These are phyloP conservation scores for Drosophila baimaii DNA, from an alignment of 1,140 invertebrate genomes.

Conservation along the genomic window DNA sequence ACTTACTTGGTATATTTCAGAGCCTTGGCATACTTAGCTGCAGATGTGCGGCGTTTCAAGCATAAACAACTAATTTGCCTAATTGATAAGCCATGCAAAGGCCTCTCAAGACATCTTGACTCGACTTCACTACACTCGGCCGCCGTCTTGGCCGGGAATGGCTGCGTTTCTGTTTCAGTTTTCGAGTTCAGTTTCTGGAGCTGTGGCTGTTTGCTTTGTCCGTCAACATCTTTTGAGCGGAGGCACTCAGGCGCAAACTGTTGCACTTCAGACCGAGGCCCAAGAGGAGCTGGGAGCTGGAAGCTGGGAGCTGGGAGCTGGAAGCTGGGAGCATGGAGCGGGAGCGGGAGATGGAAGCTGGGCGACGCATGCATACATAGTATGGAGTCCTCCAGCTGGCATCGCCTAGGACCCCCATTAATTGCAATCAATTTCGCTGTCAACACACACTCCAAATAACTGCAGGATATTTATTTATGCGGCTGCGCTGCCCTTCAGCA, in stretches of 20 bases:
- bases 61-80: conserved; percentile 72
- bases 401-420: conserved; percentile 51
- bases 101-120: conserved; percentile 58
- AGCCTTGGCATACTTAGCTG: conserved; percentile 44
- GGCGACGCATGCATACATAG: conserved; percentile 3
- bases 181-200: conserved; percentile 10
- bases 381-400: not conserved
- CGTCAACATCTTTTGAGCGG: conserved; percentile 69
- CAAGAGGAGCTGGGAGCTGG: conserved; percentile 14
- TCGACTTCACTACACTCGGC: conserved; percentile 22
- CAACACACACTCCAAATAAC: conserved; percentile 81
- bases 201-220: conserved; percentile 64
- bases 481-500: conserved; percentile 40
- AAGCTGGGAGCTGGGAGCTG: not conserved
- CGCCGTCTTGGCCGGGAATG: conserved; percentile 7
- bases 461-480: conserved; percentile 80
- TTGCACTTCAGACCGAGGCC: conserved; percentile 56
- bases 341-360: not conserved
- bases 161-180: conserved; percentile 13
- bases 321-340: not conserved
- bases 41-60: conserved; percentile 37
- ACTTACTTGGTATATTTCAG: conserved; percentile 29
- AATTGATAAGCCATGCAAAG: conserved; percentile 73
- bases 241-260: conserved; percentile 63
- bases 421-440: conserved; percentile 83